These are phyloP conservation scores for Piaya cayana DNA, from an alignment of 2,113 vertebrate species.

Conservation along the genomic window DNA sequence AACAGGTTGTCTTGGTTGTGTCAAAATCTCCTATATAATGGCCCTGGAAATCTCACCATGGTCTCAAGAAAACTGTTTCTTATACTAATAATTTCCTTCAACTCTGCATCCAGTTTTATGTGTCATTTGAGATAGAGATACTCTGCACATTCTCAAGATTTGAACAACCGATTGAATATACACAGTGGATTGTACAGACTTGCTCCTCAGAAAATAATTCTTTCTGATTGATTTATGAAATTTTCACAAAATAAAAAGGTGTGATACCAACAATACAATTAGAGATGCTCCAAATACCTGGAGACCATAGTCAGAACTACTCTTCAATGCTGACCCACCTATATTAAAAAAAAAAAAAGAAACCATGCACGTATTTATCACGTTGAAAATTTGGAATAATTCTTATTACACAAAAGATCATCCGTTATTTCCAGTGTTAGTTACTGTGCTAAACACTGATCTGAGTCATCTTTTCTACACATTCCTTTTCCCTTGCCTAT, in stretches of 20 bases:
- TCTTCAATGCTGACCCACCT: rapidly evolving
- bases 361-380: background rate
- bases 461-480: background rate
- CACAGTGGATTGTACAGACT: background rate
- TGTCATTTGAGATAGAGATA: constrained; percentile 56
- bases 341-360: background rate
- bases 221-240: background rate
- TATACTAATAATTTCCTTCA: constrained; percentile 65
- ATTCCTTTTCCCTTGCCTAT: background rate
- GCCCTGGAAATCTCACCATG: constrained; percentile 47
- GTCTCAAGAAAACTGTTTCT: constrained; percentile 58
- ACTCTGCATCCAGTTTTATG: constrained; percentile 53
- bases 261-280: rapidly evolving
- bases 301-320: background rate
- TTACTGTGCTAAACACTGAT: background rate
- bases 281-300: background rate
- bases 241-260: rapidly evolving
- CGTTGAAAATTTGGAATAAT: background rate
- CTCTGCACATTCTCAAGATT: constrained; percentile 14
- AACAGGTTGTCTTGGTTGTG: constrained; percentile 26
- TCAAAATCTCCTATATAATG: constrained; percentile 50
- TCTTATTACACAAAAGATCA: background rate
- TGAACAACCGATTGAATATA: constrained; percentile 30
- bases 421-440: rapidly evolving
- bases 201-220: background rate